Base-by-base conservation (phyloP, 2,797 vertebrate species). In the Rhabdophis nuchalis region DNA sequence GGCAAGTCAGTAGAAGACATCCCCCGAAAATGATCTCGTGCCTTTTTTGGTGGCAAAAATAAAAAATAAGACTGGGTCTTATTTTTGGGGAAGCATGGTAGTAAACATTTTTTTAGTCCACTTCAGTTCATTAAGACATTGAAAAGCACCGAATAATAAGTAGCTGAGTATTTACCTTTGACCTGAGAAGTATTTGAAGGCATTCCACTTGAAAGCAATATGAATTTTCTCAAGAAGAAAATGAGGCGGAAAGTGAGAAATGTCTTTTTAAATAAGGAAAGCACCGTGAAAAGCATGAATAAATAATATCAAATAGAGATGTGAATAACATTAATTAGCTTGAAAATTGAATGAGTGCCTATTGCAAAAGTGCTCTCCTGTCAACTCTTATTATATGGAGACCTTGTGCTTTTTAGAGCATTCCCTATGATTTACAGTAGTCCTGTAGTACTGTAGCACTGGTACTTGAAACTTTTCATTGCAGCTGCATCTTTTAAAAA, bases 261-360 rank as follows among this genome's bases (percentile, higher is more conserved):
- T 68, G 14, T 23, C 46, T 68, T 60, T 89, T 23, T 2, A 46
- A 46, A 82, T 82, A 82, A 68, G 60, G 85, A 29, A 25, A 68
- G 50, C 29, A 68, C 6, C 5, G 27, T 54, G 53, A 54, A 25
- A 16, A 87, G 64, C n/a, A 91, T 41, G 52, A 61, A 68, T 41
- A 36, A 32, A 54, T 12, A 50, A 68, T 50, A 86, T 5, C 9
- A 91, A 56, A 53, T 5, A 54, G 58, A 87, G 46, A 87, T 86
- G 41, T 91, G 64, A 41, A 91, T 82, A 91, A 91, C 60, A 68
- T 87, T 87, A 91, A 91, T 91, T 91, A 91, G 85, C 60, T 29
- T 64, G 52, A 91, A 61, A 29, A 36, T 68, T 91, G 85, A 61
- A 54, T n/a, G 32, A 86, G n/a, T 54, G 32, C 90, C 60, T 68